Percentiles rank a stretch among this genome's conserved stretches.
Conservation (phyloP, 2,888 invertebrate species). For the Eupithecia exiguata region DNA sequence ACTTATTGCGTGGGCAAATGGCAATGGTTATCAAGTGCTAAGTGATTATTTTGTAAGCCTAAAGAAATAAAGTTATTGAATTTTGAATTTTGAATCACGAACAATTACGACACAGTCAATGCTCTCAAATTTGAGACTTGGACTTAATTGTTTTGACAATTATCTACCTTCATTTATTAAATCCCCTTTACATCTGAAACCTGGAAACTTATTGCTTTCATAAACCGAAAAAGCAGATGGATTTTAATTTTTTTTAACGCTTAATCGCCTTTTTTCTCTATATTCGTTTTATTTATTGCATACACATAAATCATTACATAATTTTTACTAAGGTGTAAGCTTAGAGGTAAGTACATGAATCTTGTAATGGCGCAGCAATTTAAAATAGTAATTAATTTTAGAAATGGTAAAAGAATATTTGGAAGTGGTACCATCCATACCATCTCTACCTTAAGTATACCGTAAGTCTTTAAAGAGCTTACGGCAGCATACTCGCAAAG, state of each 20-base stretch:
- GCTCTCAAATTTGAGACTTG: neutral
- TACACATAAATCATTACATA: no score
- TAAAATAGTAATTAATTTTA: no score
- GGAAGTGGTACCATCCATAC: neutral
- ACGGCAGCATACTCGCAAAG: conserved; percentile 31
- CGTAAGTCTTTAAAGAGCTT: conserved; percentile 28
- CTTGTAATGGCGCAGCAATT: no score
- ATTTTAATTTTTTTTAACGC: neutral
- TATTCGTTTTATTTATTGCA: no score
- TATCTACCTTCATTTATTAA: neutral
- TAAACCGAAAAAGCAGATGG: neutral
- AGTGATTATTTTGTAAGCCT: no score
- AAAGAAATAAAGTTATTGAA: no score
- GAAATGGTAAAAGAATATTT: neutral
- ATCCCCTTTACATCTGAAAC: neutral
- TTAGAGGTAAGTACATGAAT: no score
- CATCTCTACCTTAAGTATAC: no score
- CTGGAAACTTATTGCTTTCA: neutral
- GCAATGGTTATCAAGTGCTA: neutral
- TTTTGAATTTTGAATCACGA: no score
- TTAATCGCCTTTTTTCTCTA: neutral
- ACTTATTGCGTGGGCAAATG: neutral
- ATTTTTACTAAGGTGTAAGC: no score
- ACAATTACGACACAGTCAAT: neutral
- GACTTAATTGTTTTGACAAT: no score